Percentiles rank a stretch among this genome's conserved stretches.
Evolutionary conservation across 2,113 vertebrate species (phyloP).

Genomic region (Xenopus laevis): DNA sequence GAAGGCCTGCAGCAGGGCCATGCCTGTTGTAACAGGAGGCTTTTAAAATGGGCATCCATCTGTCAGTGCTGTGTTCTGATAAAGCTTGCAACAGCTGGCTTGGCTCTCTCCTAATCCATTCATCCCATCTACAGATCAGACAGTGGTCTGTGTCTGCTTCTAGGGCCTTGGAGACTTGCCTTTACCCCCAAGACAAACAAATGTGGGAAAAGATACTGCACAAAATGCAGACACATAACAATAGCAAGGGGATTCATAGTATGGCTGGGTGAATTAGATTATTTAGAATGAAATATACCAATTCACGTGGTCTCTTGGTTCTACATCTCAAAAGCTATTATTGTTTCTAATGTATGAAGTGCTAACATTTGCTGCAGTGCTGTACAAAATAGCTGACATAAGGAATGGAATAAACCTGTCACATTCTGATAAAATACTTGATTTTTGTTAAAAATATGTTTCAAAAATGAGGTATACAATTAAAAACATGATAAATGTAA

Average conservation of each 20-base stretch:
- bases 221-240: not conserved
- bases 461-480: too few species aligned
- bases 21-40: slow-evolving; percentile 55
- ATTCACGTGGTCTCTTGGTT: too few species aligned
- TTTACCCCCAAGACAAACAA: slow-evolving; percentile 34
- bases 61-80: slow-evolving; percentile 67
- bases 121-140: slow-evolving; percentile 54
- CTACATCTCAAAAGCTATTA: too few species aligned
- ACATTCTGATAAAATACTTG: not conserved
- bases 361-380: too few species aligned
- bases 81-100: slow-evolving; percentile 62
- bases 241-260: slow-evolving; percentile 5
- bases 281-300: not conserved
- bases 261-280: not conserved
- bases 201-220: slow-evolving; percentile 12
- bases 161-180: slow-evolving; percentile 45
- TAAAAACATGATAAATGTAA: too few species aligned
- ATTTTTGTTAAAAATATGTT: too few species aligned
- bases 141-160: slow-evolving; percentile 49
- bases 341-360: too few species aligned
- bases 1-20: slow-evolving; percentile 58
- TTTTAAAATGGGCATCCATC: slow-evolving; percentile 69
- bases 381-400: too few species aligned
- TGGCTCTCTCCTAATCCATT: slow-evolving; percentile 56
- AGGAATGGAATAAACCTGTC: not conserved